Percentiles rank a stretch among this genome's conserved stretches.
These are phyloP conservation scores for Erannis defoliaria DNA, from an alignment of 2,888 invertebrate species.

Conservation along the genomic window DNA sequence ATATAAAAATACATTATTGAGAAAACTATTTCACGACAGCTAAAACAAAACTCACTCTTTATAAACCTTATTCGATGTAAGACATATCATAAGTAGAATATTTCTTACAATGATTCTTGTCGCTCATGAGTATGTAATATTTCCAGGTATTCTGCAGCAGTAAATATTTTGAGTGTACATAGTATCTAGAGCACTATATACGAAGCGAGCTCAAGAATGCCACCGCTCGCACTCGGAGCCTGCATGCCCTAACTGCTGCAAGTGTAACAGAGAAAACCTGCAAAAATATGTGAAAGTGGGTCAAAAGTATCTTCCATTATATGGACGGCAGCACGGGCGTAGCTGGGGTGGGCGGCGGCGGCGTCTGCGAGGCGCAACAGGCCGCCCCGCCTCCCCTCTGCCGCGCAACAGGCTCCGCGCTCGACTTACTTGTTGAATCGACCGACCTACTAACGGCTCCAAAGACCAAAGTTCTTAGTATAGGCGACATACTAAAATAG, in stretches of 20 bases:
- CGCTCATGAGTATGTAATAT: not conserved
- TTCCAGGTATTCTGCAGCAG: slow-evolving; percentile 33
- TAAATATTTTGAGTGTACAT: slow-evolving; percentile 3
- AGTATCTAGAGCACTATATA: slow-evolving; percentile 29
- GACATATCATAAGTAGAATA: not conserved
- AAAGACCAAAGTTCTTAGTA: slow-evolving; percentile 66
- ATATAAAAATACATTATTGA: slow-evolving; percentile 16
- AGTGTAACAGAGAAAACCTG: slow-evolving; percentile 52
- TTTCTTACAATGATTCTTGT: not conserved
- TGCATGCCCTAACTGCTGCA: slow-evolving; percentile 43
- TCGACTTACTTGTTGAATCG: slow-evolving; percentile 85
- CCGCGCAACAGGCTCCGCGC: slow-evolving; percentile 80
- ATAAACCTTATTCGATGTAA: slow-evolving; percentile 17
- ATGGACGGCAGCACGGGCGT: slow-evolving; percentile 67
- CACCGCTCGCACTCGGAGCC: slow-evolving; percentile 42
- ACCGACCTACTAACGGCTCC: slow-evolving; percentile 84
- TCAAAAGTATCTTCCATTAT: slow-evolving; percentile 73
- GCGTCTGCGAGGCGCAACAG: slow-evolving; percentile 85
- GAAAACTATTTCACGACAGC: slow-evolving; percentile 14
- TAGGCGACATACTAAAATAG: slow-evolving; percentile 45
- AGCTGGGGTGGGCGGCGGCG: slow-evolving; percentile 71
- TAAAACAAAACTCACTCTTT: slow-evolving; percentile 11
- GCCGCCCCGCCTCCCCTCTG: slow-evolving; percentile 71
- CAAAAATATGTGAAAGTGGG: slow-evolving; percentile 63
- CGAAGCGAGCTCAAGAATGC: slow-evolving; percentile 29